Evolutionary conservation across 2,888 invertebrate genomes (phyloP).

Genomic region (Ptilodon capucinus): DNA sequence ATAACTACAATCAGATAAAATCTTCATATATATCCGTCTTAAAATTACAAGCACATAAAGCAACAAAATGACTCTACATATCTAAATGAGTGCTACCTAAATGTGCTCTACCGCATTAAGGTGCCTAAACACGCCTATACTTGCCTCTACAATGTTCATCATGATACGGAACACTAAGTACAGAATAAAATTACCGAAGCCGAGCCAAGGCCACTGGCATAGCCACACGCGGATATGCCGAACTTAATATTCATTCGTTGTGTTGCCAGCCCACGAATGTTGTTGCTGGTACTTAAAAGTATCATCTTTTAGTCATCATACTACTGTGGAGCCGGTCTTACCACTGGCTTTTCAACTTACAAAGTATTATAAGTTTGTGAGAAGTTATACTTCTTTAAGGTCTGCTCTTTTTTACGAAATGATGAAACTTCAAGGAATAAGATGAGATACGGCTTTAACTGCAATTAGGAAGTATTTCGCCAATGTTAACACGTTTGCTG

Average conservation of each 20-base stretch:
- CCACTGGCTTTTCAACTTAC: not conserved
- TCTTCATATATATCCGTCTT: too few relatives aligned
- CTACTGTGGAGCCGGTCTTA: not conserved
- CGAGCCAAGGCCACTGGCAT: conserved; percentile 66
- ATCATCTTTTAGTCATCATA: not conserved
- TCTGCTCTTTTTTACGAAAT: too few relatives aligned
- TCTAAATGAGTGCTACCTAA: conserved; percentile 8
- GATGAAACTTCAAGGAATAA: too few relatives aligned
- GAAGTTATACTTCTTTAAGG: too few relatives aligned
- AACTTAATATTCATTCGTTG: conserved; percentile 60
- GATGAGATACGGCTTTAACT: too few relatives aligned
- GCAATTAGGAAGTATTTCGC: too few relatives aligned
- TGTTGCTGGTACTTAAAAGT: conserved; percentile 5
- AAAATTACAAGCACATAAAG: not conserved
- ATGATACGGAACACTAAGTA: conserved; percentile 71
- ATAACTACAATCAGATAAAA: too few relatives aligned
- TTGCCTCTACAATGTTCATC: conserved; percentile 54
- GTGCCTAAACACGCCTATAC: conserved; percentile 46
- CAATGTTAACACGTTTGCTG: too few relatives aligned
- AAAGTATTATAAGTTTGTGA: too few relatives aligned
- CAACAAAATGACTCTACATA: not conserved
- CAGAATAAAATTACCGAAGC: conserved; percentile 67
- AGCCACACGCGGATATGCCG: conserved; percentile 65
- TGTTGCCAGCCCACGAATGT: conserved; percentile 57
- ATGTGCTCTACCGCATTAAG: conserved; percentile 33